Percentiles rank a stretch among this genome's conserved stretches.
These are phyloP conservation scores for Heterochromis multidens DNA, from an alignment of 2,113 vertebrate genomes.

Conservation along the genomic window DNA sequence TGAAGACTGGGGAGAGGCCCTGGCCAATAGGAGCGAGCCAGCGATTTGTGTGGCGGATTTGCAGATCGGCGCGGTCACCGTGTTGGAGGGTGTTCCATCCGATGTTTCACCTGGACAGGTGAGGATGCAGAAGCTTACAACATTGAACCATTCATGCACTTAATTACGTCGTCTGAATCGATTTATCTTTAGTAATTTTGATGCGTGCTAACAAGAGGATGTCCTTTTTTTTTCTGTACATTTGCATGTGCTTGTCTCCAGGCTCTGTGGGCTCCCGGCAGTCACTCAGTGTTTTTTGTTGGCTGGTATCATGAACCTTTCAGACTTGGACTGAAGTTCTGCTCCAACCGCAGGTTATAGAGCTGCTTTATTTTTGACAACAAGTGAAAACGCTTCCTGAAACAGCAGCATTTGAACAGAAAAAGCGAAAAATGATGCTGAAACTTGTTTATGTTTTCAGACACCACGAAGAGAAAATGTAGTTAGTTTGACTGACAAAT, in stretches of 20 bases:
- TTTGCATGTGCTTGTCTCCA: slow-evolving; percentile 7
- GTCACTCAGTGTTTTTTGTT: slow-evolving; percentile 66
- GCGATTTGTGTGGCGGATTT: slow-evolving; percentile 72
- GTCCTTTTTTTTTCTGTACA: background rate
- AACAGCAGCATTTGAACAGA: background rate
- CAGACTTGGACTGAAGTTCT: slow-evolving; percentile 78
- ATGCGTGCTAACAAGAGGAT: background rate
- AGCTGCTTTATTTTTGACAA: background rate
- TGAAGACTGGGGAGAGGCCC: slow-evolving; percentile 79
- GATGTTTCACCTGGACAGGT: slow-evolving; percentile 79
- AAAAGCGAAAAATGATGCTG: background rate
- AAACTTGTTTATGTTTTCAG: background rate
- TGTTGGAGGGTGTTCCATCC: slow-evolving; percentile 60
- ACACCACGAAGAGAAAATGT: background rate
- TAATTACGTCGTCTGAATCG: background rate
- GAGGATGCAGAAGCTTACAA: background rate
- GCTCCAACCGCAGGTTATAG: slow-evolving; percentile 76
- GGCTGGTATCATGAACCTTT: slow-evolving; percentile 78
- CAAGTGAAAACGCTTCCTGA: rapidly evolving
- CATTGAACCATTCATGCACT: background rate
- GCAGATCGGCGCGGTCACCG: slow-evolving; percentile 18
- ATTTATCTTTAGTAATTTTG: background rate
- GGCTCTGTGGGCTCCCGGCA: slow-evolving; percentile 70
- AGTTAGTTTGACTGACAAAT: background rate
- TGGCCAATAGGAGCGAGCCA: slow-evolving; percentile 68